Evolutionary conservation across 2,113 vertebrate genomes (phyloP), one percentile per base, ranked within the genome.

Genomic region (Hypomesus transpacificus): DNA sequence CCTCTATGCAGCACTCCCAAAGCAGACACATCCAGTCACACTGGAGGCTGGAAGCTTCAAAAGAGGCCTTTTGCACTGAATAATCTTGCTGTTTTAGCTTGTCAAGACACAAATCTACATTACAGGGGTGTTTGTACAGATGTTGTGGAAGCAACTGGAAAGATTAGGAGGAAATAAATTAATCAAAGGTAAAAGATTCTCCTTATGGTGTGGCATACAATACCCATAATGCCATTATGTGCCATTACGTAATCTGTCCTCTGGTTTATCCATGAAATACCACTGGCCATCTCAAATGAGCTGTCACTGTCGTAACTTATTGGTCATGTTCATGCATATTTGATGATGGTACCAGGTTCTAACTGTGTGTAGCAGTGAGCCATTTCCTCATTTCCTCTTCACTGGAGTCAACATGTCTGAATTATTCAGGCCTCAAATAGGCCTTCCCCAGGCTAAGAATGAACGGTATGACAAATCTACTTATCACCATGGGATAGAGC

Each of bases 371-470:
- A 84, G 77, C 65, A 51, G 62, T 79, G 68, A 59, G 75, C 7
- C 7, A 71, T 58, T 76, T 78, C 60, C 57, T 69, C 65, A 18
- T 24, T 24, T 24, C 62, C 21, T 52, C 58, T 26, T 34, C 70
- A 66, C 24, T 1, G 13, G 56, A 62, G 58, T 71, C 65, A 75
- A 26, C 17, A 57, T 69, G 58, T 72, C 64, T 81, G 24, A 85
- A 89, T 86, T 80, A 86, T 88, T 87, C 63, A 84, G 68, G 70
- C 17, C 9, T 66, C 64, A 78, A 57, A 75, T 82, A 31, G 57
- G 61, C 5, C 46, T 46, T 46, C 39, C 7, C 39, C 9, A 1
- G 39, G 39, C 39, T 46, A 1, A 5, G 39, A 46, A 9, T 46
- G 39, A 46, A 46, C 5, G 39, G 39, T 46, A 46, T 13, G 39